Evolutionary conservation across 1,140 invertebrate genomes (phyloP), one percentile per base, ranked within the genome.

Genomic region (Ylistrum balloti): DNA sequence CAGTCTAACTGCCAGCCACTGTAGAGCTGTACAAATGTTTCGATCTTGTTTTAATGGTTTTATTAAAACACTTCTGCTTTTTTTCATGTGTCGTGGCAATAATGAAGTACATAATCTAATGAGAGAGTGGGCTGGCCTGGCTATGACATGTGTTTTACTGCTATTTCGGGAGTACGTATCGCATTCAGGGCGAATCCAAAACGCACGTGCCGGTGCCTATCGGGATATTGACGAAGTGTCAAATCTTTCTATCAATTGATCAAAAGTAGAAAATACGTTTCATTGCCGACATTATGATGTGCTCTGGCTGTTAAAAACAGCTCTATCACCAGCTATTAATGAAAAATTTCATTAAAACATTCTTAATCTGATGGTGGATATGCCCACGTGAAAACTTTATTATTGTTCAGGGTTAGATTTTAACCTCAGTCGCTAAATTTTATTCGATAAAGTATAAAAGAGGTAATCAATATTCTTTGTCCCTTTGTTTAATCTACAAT

Each of bases 51-150:
- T 74, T 74, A 74, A 74, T 74, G 56, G 56, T 74, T 74, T 74
- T 74, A 74, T 74, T 74, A 74, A 74, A 74, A 74, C 56, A 74
- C 56, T 74, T 74, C 56, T 74, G 56, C 56, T 74, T 74, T 74
- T 74, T 74, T 74, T 74, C 56, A 74, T 74, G 56, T 74, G 56
- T 74, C 56, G 56, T 74, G n/a, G 22, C 56, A 74, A 74, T 74
- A 74, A 74, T 28, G 56, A 74, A 28, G n/a, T 74, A 28, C 22
- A 9, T 74, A 74, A 74, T 74, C 56, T 74, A 74, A 74, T 74
- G 56, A 74, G 56, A 74, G n/a, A 28, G 56, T 28, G 0, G n/a
- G 56, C 17, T 74, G 56, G 56, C 28, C 56, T 74, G 56, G 56
- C n/a, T 22, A 28, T 28, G n/a, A 28, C 56, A 74, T 74, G 56